These are phyloP conservation scores for Corbicula japonica DNA, from an alignment of 2,888 invertebrate species.

Conservation along the genomic window DNA sequence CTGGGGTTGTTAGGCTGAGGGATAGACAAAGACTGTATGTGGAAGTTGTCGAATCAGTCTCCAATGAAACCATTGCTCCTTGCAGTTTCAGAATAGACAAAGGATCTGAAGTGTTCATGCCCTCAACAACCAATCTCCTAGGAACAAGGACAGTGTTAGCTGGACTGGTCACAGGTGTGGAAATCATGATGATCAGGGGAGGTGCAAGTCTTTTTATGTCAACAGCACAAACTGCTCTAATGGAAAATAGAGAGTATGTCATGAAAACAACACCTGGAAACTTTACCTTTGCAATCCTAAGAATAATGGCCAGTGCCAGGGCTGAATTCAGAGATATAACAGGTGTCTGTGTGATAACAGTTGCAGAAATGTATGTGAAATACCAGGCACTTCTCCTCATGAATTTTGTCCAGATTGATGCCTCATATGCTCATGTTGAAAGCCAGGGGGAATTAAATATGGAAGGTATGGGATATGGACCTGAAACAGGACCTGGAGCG, in stretches of 20 bases:
- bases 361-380: slow-evolving; percentile 73
- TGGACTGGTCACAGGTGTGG: slow-evolving; percentile 74
- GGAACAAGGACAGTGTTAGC: slow-evolving; percentile 78
- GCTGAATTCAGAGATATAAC: slow-evolving; percentile 74
- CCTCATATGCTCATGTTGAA: slow-evolving; percentile 74
- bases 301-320: slow-evolving; percentile 69
- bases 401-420: slow-evolving; percentile 69
- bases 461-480: slow-evolving; percentile 69
- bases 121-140: slow-evolving; percentile 70
- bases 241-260: slow-evolving; percentile 71
- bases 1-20: slow-evolving; percentile 75
- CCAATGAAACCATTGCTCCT: slow-evolving; percentile 76
- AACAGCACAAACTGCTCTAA: slow-evolving; percentile 75
- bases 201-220: slow-evolving; percentile 72
- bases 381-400: slow-evolving; percentile 74
- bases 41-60: slow-evolving; percentile 75
- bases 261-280: slow-evolving; percentile 75
- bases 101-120: slow-evolving; percentile 74
- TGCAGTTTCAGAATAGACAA: slow-evolving; percentile 77
- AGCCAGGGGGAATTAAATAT: slow-evolving; percentile 75
- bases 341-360: slow-evolving; percentile 63
- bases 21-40: slow-evolving; percentile 74
- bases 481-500: slow-evolving; percentile 71
- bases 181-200: slow-evolving; percentile 70
- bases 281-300: slow-evolving; percentile 71